Evolutionary conservation across 2,888 invertebrate species (phyloP).

Genomic region (Venusia cambrica): DNA sequence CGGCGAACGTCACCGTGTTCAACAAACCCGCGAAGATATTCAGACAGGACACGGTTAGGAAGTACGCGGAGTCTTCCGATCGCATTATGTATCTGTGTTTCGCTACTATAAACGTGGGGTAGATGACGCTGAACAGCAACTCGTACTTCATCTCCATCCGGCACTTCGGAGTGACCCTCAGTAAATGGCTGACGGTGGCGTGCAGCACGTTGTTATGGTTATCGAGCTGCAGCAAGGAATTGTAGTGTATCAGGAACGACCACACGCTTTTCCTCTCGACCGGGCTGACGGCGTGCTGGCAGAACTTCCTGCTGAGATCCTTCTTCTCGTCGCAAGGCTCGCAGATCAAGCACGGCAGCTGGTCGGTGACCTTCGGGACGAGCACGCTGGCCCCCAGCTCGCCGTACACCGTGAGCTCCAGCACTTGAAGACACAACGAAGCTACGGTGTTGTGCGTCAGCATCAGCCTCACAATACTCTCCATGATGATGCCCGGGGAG

Average conservation of each 20-base stretch:
- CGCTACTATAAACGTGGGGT: constrained; percentile 81
- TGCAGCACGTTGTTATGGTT: constrained; percentile 78
- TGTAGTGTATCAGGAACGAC: constrained; percentile 81
- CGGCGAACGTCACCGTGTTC: constrained; percentile 77
- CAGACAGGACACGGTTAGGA: constrained; percentile 81
- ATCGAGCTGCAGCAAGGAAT: constrained; percentile 77
- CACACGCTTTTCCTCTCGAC: constrained; percentile 67
- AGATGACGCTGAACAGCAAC: constrained; percentile 81
- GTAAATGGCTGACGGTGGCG: constrained; percentile 78
- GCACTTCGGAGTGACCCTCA: constrained; percentile 80
- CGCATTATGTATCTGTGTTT: constrained; percentile 72
- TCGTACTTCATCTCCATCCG: constrained; percentile 78
- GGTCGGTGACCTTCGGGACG: constrained; percentile 55
- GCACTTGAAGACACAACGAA: constrained; percentile 66
- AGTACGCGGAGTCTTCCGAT: constrained; percentile 74
- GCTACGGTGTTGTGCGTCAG: constrained; percentile 60
- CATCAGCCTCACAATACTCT: constrained; percentile 72
- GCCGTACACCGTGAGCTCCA: constrained; percentile 82
- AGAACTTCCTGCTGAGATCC: constrained; percentile 47
- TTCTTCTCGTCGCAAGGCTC: constrained; percentile 52
- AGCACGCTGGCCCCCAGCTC: constrained; percentile 78
- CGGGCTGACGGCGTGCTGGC: constrained; percentile 51
- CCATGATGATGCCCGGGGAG: constrained; percentile 74
- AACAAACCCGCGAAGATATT: constrained; percentile 82
- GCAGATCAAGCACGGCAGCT: constrained; percentile 67